These are phyloP conservation scores for Oreochromis spilurus DNA, from an alignment of 2,113 vertebrate species.

Conservation along the genomic window DNA sequence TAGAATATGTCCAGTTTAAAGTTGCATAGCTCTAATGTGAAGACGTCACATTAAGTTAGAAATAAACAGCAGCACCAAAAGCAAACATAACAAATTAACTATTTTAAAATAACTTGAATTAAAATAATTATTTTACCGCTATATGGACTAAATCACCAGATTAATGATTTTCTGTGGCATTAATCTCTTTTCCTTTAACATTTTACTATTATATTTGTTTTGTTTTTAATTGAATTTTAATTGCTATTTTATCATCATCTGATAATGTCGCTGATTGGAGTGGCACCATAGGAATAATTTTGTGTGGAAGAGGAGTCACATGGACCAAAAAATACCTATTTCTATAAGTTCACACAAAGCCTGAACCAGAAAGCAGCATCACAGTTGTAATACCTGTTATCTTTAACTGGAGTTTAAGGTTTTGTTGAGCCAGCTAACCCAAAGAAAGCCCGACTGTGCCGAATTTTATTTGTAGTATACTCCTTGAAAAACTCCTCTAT, in stretches of 20 bases:
- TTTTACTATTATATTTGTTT: not conserved
- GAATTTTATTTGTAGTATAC: not conserved
- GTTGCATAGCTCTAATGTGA: not conserved
- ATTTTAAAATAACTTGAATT: not conserved
- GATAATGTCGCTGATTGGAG: not conserved
- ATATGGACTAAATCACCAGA: not conserved
- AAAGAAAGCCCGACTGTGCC: not conserved
- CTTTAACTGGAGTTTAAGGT: not conserved
- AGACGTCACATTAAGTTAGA: not conserved
- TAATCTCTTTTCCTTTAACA: not conserved
- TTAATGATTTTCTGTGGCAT: not conserved
- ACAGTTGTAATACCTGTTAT: not conserved
- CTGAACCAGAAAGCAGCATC: not conserved
- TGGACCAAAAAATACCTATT: not conserved
- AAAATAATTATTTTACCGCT: not conserved
- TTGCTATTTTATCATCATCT: not conserved
- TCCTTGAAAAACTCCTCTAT: accelerated
- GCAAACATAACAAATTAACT: not conserved
- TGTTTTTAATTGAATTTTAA: not conserved
- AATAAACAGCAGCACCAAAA: not conserved
- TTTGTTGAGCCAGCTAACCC: not conserved
- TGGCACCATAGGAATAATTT: not conserved
- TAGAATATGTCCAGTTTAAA: not conserved
- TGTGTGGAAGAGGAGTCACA: not conserved
- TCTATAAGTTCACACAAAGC: not conserved